Conservation (phyloP, 2,888 invertebrate species). For the Cephus rjabovi region DNA sequence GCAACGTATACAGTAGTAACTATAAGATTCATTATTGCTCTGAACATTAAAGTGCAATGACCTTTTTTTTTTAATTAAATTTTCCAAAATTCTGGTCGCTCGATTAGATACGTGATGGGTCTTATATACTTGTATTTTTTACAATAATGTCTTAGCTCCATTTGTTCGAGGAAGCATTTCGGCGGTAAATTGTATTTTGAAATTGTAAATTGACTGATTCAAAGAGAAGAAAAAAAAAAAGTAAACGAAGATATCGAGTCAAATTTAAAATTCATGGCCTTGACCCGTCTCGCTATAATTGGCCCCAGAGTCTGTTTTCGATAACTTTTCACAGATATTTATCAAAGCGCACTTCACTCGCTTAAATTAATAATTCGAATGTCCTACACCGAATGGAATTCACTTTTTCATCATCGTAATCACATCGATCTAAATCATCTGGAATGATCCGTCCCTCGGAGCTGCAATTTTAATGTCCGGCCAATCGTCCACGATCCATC, state of each 20-base stretch:
- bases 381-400: neutral
- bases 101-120: neutral
- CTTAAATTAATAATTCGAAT: neutral
- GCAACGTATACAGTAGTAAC: neutral
- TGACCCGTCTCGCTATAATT: neutral
- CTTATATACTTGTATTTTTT: no score
- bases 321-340: neutral
- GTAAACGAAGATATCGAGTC: neutral
- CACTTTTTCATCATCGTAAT: neutral
- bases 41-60: neutral
- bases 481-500: neutral
- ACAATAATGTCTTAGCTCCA: neutral
- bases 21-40: neutral
- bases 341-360: neutral
- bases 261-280: neutral
- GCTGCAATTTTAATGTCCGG: neutral
- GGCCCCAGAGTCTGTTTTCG: neutral
- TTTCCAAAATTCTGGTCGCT: neutral
- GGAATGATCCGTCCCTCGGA: neutral
- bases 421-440: neutral
- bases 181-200: neutral
- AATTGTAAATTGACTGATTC: neutral
- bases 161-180: neutral
- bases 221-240: neutral
- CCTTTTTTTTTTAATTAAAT: neutral